Percentiles rank a stretch among this genome's conserved stretches.
Evolutionary conservation across 2,888 invertebrate species (phyloP).

Genomic region (Agriopis marginaria): DNA sequence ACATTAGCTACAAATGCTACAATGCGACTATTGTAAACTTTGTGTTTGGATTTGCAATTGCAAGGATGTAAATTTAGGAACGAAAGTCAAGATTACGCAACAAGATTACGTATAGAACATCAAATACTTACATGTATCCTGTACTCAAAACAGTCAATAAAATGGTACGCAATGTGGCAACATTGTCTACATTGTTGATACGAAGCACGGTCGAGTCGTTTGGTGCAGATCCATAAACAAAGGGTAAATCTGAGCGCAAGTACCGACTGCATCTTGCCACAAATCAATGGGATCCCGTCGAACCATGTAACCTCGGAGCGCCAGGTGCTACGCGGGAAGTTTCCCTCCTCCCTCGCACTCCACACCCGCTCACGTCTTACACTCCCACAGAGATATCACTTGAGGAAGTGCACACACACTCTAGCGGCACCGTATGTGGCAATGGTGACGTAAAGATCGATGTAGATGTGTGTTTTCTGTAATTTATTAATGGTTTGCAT

Average conservation of each 20-base stretch:
- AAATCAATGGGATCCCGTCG: conserved; percentile 82
- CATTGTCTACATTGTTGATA: neutral
- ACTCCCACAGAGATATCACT: conserved; percentile 58
- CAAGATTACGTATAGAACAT: too few relatives aligned
- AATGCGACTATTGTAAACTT: conserved; percentile 16
- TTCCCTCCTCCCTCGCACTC: conserved; percentile 50
- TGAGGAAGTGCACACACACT: conserved; percentile 67
- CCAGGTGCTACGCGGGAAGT: conserved; percentile 85
- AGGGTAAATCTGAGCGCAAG: conserved; percentile 68
- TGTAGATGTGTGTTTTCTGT: conserved; percentile 73
- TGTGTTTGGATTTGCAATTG: neutral
- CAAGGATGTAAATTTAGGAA: neutral
- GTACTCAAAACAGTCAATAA: neutral
- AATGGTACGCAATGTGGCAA: neutral
- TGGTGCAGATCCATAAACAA: conserved; percentile 55
- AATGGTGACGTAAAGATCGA: conserved; percentile 64
- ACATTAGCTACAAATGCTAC: conserved; percentile 21
- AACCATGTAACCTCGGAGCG: conserved; percentile 76
- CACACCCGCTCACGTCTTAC: conserved; percentile 54
- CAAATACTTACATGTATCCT: too few relatives aligned
- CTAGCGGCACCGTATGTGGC: conserved; percentile 42
- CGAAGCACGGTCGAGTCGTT: neutral
- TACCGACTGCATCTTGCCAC: conserved; percentile 72
- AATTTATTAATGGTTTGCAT: conserved; percentile 82
- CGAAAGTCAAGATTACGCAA: neutral